These are phyloP conservation scores for Calephelis nemesis DNA, from an alignment of 1,140 invertebrate species.

Conservation along the genomic window DNA sequence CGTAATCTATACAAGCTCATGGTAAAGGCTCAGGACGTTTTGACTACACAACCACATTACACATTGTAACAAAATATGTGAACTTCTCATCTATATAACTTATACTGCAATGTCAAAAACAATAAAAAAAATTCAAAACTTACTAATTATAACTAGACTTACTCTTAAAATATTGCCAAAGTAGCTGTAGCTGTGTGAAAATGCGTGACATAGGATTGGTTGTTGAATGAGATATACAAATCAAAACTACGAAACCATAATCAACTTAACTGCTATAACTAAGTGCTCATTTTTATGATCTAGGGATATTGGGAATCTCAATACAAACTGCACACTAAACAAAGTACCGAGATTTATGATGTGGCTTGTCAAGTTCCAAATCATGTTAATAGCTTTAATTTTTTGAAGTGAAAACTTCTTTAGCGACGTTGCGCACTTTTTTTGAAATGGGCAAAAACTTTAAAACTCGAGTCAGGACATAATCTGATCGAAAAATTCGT, in stretches of 20 bases:
- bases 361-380: too few relatives aligned
- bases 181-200: constrained; percentile 17
- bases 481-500: too few relatives aligned
- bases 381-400: too few relatives aligned
- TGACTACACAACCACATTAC: constrained; percentile 11
- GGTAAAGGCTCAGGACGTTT: not conserved
- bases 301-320: too few relatives aligned
- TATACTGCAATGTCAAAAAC: constrained; percentile 9
- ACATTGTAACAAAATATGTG: constrained; percentile 4
- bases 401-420: too few relatives aligned
- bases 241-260: constrained; percentile 42
- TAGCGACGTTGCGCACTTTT: too few relatives aligned
- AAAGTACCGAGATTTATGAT: too few relatives aligned
- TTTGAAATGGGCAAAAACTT: too few relatives aligned
- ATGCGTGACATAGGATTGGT: constrained; percentile 12
- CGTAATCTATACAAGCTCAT: too few relatives aligned
- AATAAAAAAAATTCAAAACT: not conserved
- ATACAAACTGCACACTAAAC: too few relatives aligned
- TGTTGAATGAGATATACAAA: constrained; percentile 13
- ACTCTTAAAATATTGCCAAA: not conserved
- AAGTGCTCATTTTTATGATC: constrained; percentile 22
- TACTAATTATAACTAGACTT: not conserved
- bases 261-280: constrained; percentile 21
- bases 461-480: too few relatives aligned
- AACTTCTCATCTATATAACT: constrained; percentile 1